Evolutionary conservation across 2,888 invertebrate species (phyloP), one percentile per base, ranked within the genome.

Genomic region (Caenorhabditis zanzibari): DNA sequence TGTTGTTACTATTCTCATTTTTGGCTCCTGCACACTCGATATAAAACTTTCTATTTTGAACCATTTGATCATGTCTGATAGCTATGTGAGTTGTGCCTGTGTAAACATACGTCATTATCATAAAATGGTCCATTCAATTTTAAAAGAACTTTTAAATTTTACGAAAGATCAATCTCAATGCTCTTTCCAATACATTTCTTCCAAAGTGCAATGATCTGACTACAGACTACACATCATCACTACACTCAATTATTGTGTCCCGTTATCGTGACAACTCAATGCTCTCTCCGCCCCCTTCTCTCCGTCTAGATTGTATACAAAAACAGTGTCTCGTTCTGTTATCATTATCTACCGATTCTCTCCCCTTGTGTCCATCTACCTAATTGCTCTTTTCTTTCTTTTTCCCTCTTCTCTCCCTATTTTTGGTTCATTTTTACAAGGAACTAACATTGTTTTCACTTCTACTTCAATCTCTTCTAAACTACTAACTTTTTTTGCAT

Each of bases 261-360:
- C 75, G 54, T 75, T 66, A 66, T 68, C 66, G 66, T 54, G 66
- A 52, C 32, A 49, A 52, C 32, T 16, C 14, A n/a, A 58, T 52
- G 24, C n/a, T n/a, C 12, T 6, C 74, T 41, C 75, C 75, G 75
- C 75, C 75, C 58, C 28, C 38, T 22, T 16, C n/a, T 19, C 54
- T 24, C 54, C 35, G 38, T 54, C 24, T 54, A 61, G 71, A 58
- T 28, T 64, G 64, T 64, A 68, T 66, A 58, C 75, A 66, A 75
- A 75, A 75, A 66, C 66, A 75, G 75, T 68, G 66, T 66, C 74
- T 73, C 72, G 73, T 28, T 54, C 14, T 73, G 41, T 61, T 61
- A 63, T 75, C 75, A 58, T 38, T 52, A 54, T 38, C 61, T 38
- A 72, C 54, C 63, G 22, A 49, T 49, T 58, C 68, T 52, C 38